A percentile compares a stretch with the other conserved stretches of the same genome.
Evolutionary conservation across 2,888 invertebrate species (phyloP).

Genomic region (Alitta virens): DNA sequence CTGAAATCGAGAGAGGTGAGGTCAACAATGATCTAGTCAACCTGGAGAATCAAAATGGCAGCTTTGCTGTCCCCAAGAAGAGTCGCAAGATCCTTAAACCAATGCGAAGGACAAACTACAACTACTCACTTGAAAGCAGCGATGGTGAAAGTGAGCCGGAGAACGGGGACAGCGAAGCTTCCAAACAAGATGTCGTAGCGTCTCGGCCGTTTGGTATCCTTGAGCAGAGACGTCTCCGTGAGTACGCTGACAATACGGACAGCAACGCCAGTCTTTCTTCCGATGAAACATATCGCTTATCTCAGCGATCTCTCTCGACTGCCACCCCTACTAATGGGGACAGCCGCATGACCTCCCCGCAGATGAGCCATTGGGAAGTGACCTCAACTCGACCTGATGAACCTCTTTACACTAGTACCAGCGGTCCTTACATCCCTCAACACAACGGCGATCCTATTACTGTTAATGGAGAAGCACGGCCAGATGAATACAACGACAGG

Average conservation of each 20-base stretch:
- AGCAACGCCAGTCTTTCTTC: conserved; percentile 17
- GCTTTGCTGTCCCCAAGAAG: conserved; percentile 10
- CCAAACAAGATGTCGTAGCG: neutral
- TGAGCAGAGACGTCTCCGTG: conserved; percentile 1
- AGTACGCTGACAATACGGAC: conserved; percentile 11
- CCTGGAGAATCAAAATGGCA: neutral
- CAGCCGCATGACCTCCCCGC: conserved; percentile 2
- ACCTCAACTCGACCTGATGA: conserved; percentile 14
- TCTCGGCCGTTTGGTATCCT: conserved; percentile 8
- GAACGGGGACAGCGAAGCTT: conserved; percentile 5
- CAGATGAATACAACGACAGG: too few species aligned
- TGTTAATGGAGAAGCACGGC: too few species aligned
- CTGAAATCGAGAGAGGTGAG: conserved; percentile 9
- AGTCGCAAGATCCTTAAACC: conserved; percentile 13
- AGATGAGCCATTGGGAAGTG: conserved; percentile 4
- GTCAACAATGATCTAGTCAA: neutral
- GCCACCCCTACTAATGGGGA: neutral
- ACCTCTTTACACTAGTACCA: neutral
- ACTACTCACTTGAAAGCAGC: conserved; percentile 11
- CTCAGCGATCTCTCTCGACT: neutral
- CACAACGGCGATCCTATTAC: too few species aligned
- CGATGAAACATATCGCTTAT: conserved; percentile 8
- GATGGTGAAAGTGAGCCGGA: conserved; percentile 18
- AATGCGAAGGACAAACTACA: conserved; percentile 10
- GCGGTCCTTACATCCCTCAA: too few species aligned